Evolutionary conservation across 1,140 invertebrate genomes (phyloP).

Genomic region (Aphelinus certus): DNA sequence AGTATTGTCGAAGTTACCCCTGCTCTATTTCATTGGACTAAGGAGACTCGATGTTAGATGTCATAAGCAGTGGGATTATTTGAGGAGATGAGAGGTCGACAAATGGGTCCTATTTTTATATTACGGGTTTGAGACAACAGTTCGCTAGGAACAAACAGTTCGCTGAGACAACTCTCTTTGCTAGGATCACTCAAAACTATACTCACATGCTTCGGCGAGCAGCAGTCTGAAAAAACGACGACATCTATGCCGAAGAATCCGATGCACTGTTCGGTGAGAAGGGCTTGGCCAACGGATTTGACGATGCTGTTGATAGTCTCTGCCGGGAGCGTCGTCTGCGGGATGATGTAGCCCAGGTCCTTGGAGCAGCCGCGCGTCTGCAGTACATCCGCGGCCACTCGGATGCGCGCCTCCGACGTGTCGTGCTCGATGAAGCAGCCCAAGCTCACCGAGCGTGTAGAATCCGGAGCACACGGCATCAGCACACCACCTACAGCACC

Average conservation of each 20-base stretch:
- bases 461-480: slow-evolving; percentile 28
- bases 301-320: slow-evolving; percentile 28
- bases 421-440: slow-evolving; percentile 47
- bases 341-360: slow-evolving; percentile 43
- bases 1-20: no score
- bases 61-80: no score
- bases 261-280: slow-evolving; percentile 39
- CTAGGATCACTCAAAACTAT: no score
- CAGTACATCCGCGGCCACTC: slow-evolving; percentile 40
- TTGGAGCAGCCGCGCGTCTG: slow-evolving; percentile 31
- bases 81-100: background rate
- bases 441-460: slow-evolving; percentile 38
- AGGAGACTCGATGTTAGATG: no score
- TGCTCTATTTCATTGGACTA: no score
- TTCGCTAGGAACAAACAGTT: no score
- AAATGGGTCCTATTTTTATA: no score
- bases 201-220: no score
- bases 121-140: no score
- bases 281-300: slow-evolving; percentile 5
- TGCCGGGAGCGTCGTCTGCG: slow-evolving; percentile 29
- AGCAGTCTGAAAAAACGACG: slow-evolving; percentile 26
- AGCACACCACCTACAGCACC: slow-evolving; percentile 41
- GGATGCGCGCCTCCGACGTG: slow-evolving; percentile 34
- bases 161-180: no score
- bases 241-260: slow-evolving; percentile 45